A percentile compares a stretch with the other conserved stretches of the same genome.
Conservation (phyloP, 2,888 invertebrate genomes). For the Apodemia mormo region DNA sequence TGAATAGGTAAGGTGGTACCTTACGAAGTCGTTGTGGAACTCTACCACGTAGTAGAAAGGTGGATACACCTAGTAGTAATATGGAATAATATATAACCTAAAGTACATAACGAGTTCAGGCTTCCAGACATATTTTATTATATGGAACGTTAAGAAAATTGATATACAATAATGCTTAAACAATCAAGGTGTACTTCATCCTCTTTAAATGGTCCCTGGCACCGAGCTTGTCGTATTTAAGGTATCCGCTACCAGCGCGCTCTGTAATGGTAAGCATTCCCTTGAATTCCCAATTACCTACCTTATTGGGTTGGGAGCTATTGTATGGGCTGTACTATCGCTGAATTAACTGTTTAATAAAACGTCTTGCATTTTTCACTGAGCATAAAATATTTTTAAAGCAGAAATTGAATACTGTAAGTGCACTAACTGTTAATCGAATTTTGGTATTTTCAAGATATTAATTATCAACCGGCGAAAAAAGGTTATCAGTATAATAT, state of each 20-base stretch:
- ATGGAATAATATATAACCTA: no score
- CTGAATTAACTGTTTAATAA: slow-evolving; percentile 13
- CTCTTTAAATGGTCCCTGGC: slow-evolving; percentile 34
- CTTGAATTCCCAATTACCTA: slow-evolving; percentile 65
- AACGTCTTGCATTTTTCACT: neutral
- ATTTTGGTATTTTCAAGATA: neutral
- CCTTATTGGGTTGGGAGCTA: slow-evolving; percentile 61
- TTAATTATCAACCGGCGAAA: no score
- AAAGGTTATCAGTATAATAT: no score
- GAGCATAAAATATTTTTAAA: neutral
- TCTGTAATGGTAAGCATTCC: slow-evolving; percentile 44
- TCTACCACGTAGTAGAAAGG: no score
- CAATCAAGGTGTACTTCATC: slow-evolving; percentile 28
- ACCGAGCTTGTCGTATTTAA: slow-evolving; percentile 52
- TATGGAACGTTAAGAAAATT: slow-evolving; percentile 15
- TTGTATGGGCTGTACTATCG: slow-evolving; percentile 45
- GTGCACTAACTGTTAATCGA: neutral
- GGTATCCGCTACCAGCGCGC: slow-evolving; percentile 32
- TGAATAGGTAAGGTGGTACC: no score
- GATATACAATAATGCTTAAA: slow-evolving; percentile 35
- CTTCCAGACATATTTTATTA: neutral
- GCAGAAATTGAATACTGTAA: neutral
- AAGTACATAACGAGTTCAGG: neutral
- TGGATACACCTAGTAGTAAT: no score
- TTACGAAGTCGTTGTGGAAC: no score